Evolutionary conservation across 2,888 invertebrate species (phyloP), one percentile per base, ranked within the genome.

Genomic region (Scotopteryx bipunctaria): DNA sequence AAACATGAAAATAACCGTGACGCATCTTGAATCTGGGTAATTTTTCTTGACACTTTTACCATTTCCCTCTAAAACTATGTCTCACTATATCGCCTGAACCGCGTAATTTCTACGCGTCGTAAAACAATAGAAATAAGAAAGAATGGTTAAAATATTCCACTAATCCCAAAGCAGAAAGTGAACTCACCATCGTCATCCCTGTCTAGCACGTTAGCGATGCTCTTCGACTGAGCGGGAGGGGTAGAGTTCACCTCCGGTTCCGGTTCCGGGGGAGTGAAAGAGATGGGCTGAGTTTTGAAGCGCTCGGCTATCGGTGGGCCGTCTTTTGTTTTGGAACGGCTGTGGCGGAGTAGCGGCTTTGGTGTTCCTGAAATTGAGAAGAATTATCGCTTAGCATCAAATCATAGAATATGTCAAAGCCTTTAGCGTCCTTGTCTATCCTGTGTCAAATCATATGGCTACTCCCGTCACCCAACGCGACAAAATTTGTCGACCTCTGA

Each of bases 201-300:
- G 73, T 91, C 91, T 67, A 91, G 64, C 69, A 86, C 81, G 64
- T 87, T 91, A 62, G 81, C 87, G 36, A 81, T 85, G 77, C 82
- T 91, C 69, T 82, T 87, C 61, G 82, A 85, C 64, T 79, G 82
- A 71, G 76, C 67, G 64, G 86, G 82, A 72, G 84, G 71, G 65
- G 74, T 66, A 17, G 66, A 48, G 59, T 78, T 77, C 13, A 69
- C 45, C 8, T 73, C 62, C 43, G 71, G 72, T 23, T 44, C 48
- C 5, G 65, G 59, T 15, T 68, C 67, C 3, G 74, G 66, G 5
- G 78, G 54, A 8, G 92, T 92, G 57, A 91, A 88, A 1, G 94
- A 93, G 23, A 96, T 92, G 0, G 96, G 95, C 86, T 95, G 95
- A 1, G 95, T 95, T 62, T 92, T 92, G 82, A 93, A 94, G 54